phyloP scores from a whole-genome alignment of 2,888 invertebrate genomes.

The Epinotia ramella region DNA sequence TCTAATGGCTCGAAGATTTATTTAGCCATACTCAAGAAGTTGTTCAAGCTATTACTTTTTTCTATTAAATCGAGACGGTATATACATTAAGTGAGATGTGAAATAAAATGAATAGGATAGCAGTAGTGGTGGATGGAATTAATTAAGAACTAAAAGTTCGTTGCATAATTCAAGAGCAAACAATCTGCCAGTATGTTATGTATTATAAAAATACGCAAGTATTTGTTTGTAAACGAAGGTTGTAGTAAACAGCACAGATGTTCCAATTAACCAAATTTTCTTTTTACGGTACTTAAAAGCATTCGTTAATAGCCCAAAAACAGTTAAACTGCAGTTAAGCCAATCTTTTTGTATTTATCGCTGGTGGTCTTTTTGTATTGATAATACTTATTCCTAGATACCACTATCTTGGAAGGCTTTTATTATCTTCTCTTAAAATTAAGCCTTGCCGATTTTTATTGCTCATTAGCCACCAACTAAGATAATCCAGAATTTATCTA shows the following conservation, averaged over 20 bases:
- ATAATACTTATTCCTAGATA: not conserved
- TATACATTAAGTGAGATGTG: not conserved
- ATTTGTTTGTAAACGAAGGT: no score
- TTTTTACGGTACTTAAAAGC: no score
- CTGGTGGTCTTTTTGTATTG: not conserved
- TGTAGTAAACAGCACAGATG: no score
- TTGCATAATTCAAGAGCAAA: no score
- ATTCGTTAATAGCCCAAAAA: no score
- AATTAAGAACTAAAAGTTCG: not conserved
- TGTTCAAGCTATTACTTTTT: not conserved
- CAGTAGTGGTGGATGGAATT: not conserved
- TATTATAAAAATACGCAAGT: no score
- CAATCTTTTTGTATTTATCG: not conserved
- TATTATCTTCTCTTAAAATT: not conserved
- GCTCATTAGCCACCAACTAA: not conserved
- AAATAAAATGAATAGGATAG: not conserved
- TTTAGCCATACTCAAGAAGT: constrained; percentile 1
- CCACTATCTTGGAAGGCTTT: not conserved
- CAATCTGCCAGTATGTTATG: no score
- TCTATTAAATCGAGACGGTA: not conserved
- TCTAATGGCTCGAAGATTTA: constrained; percentile 23
- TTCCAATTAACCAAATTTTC: no score
- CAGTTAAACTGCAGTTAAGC: no score
- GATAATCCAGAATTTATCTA: not conserved
- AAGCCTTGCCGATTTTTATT: not conserved